Evolutionary conservation across 2,797 vertebrate genomes (phyloP).

Genomic region (Microctenopoma lineatum): DNA sequence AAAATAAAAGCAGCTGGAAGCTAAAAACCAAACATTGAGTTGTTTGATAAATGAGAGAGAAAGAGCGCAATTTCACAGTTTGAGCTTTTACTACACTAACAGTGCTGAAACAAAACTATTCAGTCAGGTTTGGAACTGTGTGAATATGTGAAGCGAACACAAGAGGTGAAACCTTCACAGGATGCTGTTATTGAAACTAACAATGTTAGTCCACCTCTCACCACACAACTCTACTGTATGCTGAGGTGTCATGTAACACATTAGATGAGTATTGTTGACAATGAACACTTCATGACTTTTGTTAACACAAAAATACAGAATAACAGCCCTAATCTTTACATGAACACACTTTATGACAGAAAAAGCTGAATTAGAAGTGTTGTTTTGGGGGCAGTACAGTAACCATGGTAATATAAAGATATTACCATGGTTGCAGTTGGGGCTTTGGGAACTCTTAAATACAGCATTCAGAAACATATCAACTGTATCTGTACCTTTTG

Average conservation of each 20-base stretch:
- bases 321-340: not conserved
- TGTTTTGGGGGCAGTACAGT: constrained; percentile 2
- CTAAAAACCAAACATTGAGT: constrained; percentile 8
- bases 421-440: constrained; percentile 3
- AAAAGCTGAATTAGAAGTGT: not conserved
- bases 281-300: not conserved
- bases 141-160: not conserved
- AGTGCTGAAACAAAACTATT: not conserved
- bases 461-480: not conserved
- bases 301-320: constrained; percentile 6
- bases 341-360: not conserved
- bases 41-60: not conserved
- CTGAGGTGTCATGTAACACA: no score
- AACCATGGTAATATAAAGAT: no score
- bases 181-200: not conserved
- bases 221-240: not conserved
- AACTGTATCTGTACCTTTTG: not conserved
- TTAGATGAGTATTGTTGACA: not conserved
- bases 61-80: constrained; percentile 48
- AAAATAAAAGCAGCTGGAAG: not conserved
- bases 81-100: constrained; percentile 12
- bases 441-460: not conserved
- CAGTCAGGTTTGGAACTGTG: constrained; percentile 1
- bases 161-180: not conserved
- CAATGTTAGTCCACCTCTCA: not conserved